Evolutionary conservation across 2,113 vertebrate species (phyloP).

Genomic region (Dipodomys merriami): DNA sequence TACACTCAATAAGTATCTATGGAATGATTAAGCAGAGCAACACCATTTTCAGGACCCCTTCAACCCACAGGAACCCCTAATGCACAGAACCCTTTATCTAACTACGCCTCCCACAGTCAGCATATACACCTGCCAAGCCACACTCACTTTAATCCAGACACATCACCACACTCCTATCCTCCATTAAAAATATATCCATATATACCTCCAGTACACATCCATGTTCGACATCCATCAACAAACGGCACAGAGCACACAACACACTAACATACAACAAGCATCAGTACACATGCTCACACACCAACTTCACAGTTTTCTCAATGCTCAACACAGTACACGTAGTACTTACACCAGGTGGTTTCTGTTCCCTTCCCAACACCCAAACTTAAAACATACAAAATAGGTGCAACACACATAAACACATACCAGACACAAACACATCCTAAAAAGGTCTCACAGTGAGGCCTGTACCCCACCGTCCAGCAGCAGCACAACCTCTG

Average conservation of each 20-base stretch:
- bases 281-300: neutral
- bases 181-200: neutral
- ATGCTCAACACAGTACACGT: neutral
- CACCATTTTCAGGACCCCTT: neutral
- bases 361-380: conserved; percentile 42
- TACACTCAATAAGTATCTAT: conserved; percentile 21
- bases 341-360: neutral
- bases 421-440: conserved; percentile 46
- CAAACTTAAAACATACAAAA: conserved; percentile 53
- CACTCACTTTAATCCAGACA: neutral
- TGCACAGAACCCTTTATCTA: neutral
- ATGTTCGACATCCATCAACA: neutral
- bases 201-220: neutral
- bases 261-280: neutral
- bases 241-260: conserved; percentile 13
- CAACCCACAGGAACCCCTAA: neutral
- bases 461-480: conserved; percentile 40
- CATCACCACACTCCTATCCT: neutral
- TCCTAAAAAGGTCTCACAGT: conserved; percentile 5
- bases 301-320: neutral
- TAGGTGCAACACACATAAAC: conserved; percentile 43
- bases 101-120: neutral
- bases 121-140: neutral
- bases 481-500: conserved; percentile 52
- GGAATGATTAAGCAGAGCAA: conserved; percentile 32